phyloP scores from a whole-genome alignment of 2,797 vertebrate genomes.

The Acridotheres tristis region DNA sequence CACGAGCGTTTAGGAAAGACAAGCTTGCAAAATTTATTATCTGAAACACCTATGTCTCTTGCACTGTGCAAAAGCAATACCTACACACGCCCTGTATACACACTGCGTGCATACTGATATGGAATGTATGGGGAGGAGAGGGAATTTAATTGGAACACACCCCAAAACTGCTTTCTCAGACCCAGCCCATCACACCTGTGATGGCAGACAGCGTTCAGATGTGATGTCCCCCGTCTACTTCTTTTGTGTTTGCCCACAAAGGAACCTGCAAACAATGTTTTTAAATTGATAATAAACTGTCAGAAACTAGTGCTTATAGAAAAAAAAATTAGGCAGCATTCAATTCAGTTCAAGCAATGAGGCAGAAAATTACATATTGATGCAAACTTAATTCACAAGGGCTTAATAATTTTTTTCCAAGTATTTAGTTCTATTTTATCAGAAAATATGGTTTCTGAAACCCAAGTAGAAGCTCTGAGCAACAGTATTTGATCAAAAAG shows the following conservation, averaged over 20 bases:
- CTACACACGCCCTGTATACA: background rate
- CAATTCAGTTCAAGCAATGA: background rate
- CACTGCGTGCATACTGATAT: background rate
- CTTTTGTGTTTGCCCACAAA: background rate
- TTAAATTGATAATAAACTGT: background rate
- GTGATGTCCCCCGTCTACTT: background rate
- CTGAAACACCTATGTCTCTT: background rate
- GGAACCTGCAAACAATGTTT: background rate
- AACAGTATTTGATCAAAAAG: background rate
- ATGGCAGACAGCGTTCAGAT: background rate
- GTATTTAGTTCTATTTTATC: background rate
- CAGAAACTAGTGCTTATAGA: background rate
- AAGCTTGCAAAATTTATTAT: background rate
- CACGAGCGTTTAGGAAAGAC: background rate
- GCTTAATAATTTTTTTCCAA: background rate
- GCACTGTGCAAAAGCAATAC: background rate
- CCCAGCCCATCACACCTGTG: background rate
- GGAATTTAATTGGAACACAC: background rate
- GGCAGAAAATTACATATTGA: constrained; percentile 17
- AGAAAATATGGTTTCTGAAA: background rate
- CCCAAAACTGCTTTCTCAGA: background rate
- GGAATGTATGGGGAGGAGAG: background rate
- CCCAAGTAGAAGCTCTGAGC: background rate
- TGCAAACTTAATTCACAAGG: background rate
- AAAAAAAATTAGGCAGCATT: background rate